A percentile compares a stretch with the other conserved stretches of the same genome.
Conservation (phyloP, 1,140 invertebrate genomes). For the Sitobion miscanthi region DNA sequence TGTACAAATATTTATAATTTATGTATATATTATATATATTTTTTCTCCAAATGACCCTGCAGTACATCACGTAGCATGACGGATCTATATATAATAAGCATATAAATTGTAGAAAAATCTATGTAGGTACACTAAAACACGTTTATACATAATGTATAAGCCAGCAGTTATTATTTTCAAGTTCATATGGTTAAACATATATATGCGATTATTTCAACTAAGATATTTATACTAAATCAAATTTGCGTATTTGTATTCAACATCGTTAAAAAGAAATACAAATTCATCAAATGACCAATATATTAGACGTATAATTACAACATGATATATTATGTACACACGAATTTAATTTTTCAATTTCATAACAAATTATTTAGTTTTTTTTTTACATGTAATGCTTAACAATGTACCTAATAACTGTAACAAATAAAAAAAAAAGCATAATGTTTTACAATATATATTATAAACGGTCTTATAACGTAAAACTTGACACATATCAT, state of each 20-base stretch:
- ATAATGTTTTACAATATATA: background rate
- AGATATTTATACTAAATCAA: background rate
- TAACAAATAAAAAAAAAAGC: background rate
- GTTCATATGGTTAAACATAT: background rate
- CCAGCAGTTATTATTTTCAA: background rate
- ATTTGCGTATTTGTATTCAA: background rate
- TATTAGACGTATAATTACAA: background rate
- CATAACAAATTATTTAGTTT: background rate
- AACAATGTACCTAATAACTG: background rate
- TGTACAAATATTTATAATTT: background rate
- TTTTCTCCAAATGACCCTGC: slow-evolving; percentile 15
- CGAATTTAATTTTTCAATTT: background rate
- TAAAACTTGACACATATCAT: background rate
- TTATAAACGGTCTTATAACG: background rate
- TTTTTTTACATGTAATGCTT: background rate
- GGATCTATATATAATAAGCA: slow-evolving; percentile 30
- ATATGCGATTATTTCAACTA: background rate
- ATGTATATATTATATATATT: background rate
- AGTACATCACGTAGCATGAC: slow-evolving; percentile 20
- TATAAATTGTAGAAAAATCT: slow-evolving; percentile 20
- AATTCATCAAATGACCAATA: background rate
- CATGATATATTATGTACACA: background rate
- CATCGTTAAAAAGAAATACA: background rate
- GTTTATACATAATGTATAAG: background rate
- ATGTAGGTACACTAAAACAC: background rate